phyloP scores from a whole-genome alignment of 2,888 invertebrate genomes.

The Yponomeuta sedellus region DNA sequence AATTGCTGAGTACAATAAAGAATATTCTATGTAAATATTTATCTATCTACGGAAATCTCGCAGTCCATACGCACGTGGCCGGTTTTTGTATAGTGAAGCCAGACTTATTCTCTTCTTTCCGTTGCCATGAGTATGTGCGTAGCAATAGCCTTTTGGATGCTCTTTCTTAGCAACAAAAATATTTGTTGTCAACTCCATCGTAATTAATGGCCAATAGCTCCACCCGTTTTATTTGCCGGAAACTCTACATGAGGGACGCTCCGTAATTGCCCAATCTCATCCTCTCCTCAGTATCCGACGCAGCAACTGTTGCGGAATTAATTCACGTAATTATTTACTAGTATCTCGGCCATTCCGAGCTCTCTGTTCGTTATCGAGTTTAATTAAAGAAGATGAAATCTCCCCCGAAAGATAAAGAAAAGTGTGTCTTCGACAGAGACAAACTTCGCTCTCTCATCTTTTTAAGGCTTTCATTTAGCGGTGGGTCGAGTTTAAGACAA shows the following conservation, averaged over 20 bases:
- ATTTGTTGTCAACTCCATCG: not conserved
- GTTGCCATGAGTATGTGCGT: no score
- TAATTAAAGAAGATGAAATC: slow-evolving; percentile 17
- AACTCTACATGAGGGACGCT: not conserved
- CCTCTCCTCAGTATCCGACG: not conserved
- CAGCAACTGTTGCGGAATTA: not conserved
- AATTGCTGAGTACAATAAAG: no score
- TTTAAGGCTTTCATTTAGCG: slow-evolving; percentile 22
- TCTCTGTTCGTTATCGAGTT: slow-evolving; percentile 7
- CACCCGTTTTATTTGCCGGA: not conserved
- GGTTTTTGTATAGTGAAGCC: no score
- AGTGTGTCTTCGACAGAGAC: slow-evolving; percentile 7
- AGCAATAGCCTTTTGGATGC: no score
- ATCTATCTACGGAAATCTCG: no score
- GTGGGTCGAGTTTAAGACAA: slow-evolving; percentile 22
- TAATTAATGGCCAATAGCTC: not conserved
- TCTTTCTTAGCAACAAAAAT: no score
- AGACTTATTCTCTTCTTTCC: no score
- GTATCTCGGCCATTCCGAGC: not conserved
- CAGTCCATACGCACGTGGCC: no score
- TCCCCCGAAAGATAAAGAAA: slow-evolving; percentile 14
- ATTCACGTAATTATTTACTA: slow-evolving; percentile 3
- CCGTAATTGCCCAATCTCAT: not conserved
- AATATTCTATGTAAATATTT: no score
- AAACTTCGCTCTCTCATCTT: slow-evolving; percentile 12